Evolutionary conservation across 2,888 invertebrate species (phyloP).

Genomic region (Heliconius charithonia): DNA sequence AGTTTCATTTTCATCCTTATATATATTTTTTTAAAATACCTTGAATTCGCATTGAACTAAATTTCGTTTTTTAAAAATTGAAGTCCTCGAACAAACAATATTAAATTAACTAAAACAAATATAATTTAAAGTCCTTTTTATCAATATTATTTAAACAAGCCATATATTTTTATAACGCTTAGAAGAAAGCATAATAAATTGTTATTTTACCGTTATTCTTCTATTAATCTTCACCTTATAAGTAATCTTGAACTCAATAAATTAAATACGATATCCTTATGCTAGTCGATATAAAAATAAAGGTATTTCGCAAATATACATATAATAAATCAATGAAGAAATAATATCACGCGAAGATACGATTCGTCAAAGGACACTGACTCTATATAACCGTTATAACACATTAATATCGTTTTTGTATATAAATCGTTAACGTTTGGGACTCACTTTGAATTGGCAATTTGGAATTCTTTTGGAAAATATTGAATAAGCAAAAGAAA

Average conservation of each 20-base stretch:
- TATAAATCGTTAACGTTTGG: not conserved
- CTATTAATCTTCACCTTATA: not conserved
- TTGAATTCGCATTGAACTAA: not conserved
- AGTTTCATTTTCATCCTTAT: not conserved
- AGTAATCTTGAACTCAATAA: not conserved
- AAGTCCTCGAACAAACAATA: no score
- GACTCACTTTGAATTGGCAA: not conserved
- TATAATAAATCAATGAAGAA: conserved; percentile 17
- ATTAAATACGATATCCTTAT: conserved; percentile 4
- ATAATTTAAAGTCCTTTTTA: not conserved
- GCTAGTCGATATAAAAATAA: not conserved
- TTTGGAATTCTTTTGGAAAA: not conserved
- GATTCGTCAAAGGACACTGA: conserved; percentile 30
- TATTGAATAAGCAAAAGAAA: not conserved
- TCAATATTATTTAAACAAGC: not conserved
- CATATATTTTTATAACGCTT: not conserved
- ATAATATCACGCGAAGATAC: conserved; percentile 4
- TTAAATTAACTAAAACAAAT: not conserved
- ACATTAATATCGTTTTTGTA: conserved; percentile 13
- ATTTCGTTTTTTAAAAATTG: no score
- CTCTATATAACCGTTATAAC: conserved; percentile 31
- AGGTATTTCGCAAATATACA: not conserved
- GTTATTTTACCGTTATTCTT: conserved; percentile 1
- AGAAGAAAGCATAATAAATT: not conserved
- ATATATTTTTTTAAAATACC: not conserved